Evolutionary conservation across 2,888 invertebrate genomes (phyloP), one percentile per base, ranked within the genome.

Genomic region (Idaea straminata): DNA sequence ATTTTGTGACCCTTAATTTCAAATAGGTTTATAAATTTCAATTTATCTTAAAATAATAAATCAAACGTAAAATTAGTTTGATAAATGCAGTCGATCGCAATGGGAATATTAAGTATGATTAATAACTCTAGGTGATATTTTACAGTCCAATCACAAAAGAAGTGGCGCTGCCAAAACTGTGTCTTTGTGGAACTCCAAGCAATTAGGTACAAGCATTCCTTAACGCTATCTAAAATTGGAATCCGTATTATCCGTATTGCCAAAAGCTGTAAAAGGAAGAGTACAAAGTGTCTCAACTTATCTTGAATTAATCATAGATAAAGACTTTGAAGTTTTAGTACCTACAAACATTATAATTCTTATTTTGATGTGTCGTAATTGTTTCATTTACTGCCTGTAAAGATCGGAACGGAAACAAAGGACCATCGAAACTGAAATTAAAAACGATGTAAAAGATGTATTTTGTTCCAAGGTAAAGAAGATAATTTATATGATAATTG

Each of bases 141-240:
- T 13, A 47, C 47, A 47, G 47, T 47, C 13, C 47, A 13, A 47
- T 47, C 47, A 47, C 47, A 47, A 58, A 16, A 65, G 58, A 68
- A 66, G 66, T 65, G 63, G 66, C 64, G 64, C 61, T 72, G 73
- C 74, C 74, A 72, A 70, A 73, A 68, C 67, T 66, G 73, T 68
- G 68, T 71, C 72, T 75, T 71, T 73, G 71, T 78, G 75, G 59
- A 64, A 74, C 74, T 25, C 72, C 75, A 77, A 78, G 77, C 85
- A 85, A 86, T 86, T 85, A 47, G 47, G 47, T 47, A 84, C 83
- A 81, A 81, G 79, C 81, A 81, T 81, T 81, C 76, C 77, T 79
- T 73, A 76, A 71, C 77, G 75, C 80, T 85, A 87, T 87, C 87
- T 87, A 74, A 86, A 87, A 87, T 87, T 85, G 83, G 82, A 85